Conservation (phyloP, 2,888 invertebrate species). For the Agrochola circellaris region DNA sequence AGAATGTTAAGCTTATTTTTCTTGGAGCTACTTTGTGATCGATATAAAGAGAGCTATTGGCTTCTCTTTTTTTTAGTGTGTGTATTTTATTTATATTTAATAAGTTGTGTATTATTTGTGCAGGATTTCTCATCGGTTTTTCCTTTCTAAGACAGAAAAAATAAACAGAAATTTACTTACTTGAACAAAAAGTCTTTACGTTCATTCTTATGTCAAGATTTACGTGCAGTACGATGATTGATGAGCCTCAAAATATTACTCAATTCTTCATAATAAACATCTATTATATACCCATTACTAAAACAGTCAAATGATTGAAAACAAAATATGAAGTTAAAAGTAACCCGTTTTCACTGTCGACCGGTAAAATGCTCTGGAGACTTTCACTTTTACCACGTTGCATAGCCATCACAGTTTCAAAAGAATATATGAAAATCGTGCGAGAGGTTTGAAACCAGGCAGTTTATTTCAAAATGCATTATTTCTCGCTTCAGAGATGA, state of each 20-base stretch:
- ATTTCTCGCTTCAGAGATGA: slow-evolving; percentile 14
- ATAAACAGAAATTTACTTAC: not conserved
- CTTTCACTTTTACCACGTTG: slow-evolving; percentile 4
- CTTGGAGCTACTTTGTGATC: not conserved
- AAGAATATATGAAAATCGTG: slow-evolving; percentile 20
- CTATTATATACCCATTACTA: not conserved
- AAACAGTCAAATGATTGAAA: not conserved
- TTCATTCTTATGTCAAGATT: not conserved
- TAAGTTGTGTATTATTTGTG: not conserved
- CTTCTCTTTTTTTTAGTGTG: not conserved
- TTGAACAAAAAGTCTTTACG: not conserved
- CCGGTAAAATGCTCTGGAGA: slow-evolving; percentile 13
- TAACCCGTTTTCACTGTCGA: not conserved
- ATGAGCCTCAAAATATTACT: not conserved
- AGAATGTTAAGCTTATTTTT: not conserved
- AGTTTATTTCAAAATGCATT: slow-evolving; percentile 39
- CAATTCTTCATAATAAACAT: not conserved
- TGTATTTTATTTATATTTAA: not conserved
- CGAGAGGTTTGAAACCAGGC: slow-evolving; percentile 1
- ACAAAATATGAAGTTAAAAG: not conserved
- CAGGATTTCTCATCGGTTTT: not conserved
- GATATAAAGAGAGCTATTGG: not conserved
- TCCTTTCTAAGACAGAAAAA: not conserved
- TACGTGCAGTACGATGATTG: not conserved
- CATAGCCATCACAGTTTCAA: slow-evolving; percentile 9